Base-by-base conservation (phyloP, 2,888 invertebrate genomes). In the Synergus japonicus region DNA sequence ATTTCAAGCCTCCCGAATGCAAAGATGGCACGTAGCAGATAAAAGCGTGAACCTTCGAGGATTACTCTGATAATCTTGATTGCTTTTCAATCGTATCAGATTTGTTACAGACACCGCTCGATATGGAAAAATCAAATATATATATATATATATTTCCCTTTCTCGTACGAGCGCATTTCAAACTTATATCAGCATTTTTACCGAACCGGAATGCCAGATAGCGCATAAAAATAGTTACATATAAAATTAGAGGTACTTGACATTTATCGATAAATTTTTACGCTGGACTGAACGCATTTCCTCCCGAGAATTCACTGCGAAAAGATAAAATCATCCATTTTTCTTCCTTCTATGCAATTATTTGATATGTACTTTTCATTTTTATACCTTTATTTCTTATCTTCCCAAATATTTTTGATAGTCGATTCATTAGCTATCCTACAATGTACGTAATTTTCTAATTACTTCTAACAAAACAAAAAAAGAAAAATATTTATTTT, bases 151-250 rank as follows among this genome's bases (percentile, higher is more conserved):
- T 54, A 18, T 54, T 15, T 54, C 54, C 7, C 13, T 49, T 46
- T 49, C 13, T 49, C 4, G 29, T 69, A 69, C 69, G 29, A 69
- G 29, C 46, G 29, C 46, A 46, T 69, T 46, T 22, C 44, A 69
- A 22, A 46, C 29, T 69, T 69, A 46, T 44, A 44, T 13, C 44
- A 46, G 22, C 22, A 46, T 18, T 66, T 43, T 66, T 41, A 13
- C 46, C 22, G 46, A 69, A 69, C 9, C 46, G 49, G 44, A 67
- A 44, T 18, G 44, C 43, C 49, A 80, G 84, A 84, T 84, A 81
- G 81, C 86, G 86, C 83, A 84, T 86, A 85, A 83, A 78, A 60
- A 60, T 22, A 60, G 60, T 60, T 60, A 64, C 37, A 29, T 65
- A 66, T 65, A 73, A 78, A 78, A 79, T 76, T 66, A 44, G 58